A percentile compares a stretch with the other conserved stretches of the same genome.
These are phyloP conservation scores for Scaptomyza parva DNA, from an alignment of 2,888 invertebrate species.

Conservation along the genomic window DNA sequence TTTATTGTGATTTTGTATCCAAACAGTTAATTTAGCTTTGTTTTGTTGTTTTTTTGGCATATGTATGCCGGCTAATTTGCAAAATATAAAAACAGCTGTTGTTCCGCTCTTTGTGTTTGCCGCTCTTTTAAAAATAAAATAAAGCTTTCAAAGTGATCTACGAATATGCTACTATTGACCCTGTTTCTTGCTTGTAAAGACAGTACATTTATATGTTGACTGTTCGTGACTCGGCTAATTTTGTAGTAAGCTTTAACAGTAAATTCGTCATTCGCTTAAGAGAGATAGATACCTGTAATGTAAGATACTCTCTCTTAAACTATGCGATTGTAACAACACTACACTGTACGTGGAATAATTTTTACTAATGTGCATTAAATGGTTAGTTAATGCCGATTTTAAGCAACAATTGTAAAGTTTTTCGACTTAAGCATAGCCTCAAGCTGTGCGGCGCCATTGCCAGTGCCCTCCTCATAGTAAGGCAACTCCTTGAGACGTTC, in stretches of 20 bases:
- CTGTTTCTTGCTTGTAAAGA: not conserved
- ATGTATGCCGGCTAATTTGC: not conserved
- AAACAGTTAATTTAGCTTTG: not conserved
- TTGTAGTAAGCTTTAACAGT: not conserved
- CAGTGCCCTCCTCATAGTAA: slow-evolving; percentile 75
- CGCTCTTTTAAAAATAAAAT: too few species aligned
- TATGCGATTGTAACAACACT: not conserved
- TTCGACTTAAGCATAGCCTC: slow-evolving; percentile 59
- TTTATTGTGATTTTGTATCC: not conserved
- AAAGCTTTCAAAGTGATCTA: not conserved
- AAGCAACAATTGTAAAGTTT: slow-evolving; percentile 54
- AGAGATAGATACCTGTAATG: not conserved
- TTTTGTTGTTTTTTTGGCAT: not conserved
- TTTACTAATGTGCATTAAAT: not conserved
- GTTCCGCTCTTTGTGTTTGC: not conserved
- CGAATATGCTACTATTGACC: not conserved
- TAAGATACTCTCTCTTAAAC: not conserved
- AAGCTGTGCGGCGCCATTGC: slow-evolving; percentile 46
- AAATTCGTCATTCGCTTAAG: not conserved
- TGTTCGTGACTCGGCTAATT: not conserved
- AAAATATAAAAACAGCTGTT: not conserved
- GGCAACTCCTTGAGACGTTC: slow-evolving; percentile 66
- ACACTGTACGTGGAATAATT: not conserved
- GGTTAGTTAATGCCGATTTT: not conserved
- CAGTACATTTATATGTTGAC: not conserved